Conservation (phyloP, 2,888 invertebrate species). For the Adelphocoris suturalis region DNA sequence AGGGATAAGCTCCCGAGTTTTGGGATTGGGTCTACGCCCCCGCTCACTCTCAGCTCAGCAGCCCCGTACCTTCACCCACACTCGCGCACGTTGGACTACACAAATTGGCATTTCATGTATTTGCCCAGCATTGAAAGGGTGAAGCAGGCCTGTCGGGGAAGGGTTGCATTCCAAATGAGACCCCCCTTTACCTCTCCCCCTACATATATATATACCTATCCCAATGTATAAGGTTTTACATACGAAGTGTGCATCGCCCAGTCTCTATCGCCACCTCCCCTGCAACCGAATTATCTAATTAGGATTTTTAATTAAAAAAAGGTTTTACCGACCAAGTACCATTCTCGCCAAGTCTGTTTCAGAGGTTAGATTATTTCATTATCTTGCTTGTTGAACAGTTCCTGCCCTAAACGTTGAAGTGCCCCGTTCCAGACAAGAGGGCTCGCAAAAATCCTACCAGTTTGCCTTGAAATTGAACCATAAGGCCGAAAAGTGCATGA, state of each 20-base stretch:
- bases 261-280: slow-evolving; percentile 56
- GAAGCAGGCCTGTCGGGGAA: slow-evolving; percentile 5
- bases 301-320: slow-evolving; percentile 70
- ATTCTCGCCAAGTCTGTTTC: slow-evolving; percentile 15
- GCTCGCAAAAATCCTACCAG: neutral
- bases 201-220: slow-evolving; percentile 64
- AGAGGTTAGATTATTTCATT: slow-evolving; percentile 66
- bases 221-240: slow-evolving; percentile 70
- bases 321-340: slow-evolving; percentile 20
- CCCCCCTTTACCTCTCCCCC: slow-evolving; percentile 8
- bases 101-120: slow-evolving; percentile 70
- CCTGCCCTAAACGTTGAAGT: neutral
- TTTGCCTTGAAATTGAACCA: neutral
- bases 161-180: slow-evolving; percentile 71
- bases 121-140: slow-evolving; percentile 66
- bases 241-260: slow-evolving; percentile 43
- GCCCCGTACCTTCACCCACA: slow-evolving; percentile 52
- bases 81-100: slow-evolving; percentile 52
- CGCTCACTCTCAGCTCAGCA: slow-evolving; percentile 55
- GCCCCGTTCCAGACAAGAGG: neutral
- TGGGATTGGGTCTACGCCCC: slow-evolving; percentile 68
- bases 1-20: slow-evolving; percentile 70
- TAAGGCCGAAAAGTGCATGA: neutral
- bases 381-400: slow-evolving; percentile 62
- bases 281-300: slow-evolving; percentile 67